A percentile compares a stretch with the other conserved stretches of the same genome.
Conservation (phyloP, 2,888 invertebrate genomes). For the Zaprionus lineosus region DNA sequence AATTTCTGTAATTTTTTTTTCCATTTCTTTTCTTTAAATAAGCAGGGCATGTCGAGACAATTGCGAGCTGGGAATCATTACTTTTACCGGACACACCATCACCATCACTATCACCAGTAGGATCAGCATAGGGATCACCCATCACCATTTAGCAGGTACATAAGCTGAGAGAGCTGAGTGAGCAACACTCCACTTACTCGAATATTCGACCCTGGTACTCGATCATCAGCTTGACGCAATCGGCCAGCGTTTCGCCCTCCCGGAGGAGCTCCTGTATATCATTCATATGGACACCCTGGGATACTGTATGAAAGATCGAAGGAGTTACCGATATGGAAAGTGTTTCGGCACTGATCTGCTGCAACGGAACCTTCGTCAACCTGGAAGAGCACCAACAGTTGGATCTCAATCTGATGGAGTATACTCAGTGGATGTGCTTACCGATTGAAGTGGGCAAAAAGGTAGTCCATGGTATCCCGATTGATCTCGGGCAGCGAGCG, state of each 20-base stretch:
- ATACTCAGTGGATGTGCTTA: slow-evolving; percentile 35
- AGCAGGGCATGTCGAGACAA: no score
- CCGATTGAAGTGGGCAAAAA: slow-evolving; percentile 81
- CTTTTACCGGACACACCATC: slow-evolving; percentile 38
- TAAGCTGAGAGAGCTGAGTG: no score
- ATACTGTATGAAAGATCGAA: slow-evolving; percentile 80
- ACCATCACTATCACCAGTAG: no score
- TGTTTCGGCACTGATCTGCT: slow-evolving; percentile 80
- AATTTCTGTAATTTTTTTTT: no score
- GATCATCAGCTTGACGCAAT: slow-evolving; percentile 80
- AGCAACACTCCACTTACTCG: slow-evolving; percentile 80
- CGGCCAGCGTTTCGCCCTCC: slow-evolving; percentile 79
- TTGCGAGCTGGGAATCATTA: slow-evolving; percentile 29
- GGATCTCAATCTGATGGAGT: background rate
- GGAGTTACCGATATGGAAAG: slow-evolving; percentile 80
- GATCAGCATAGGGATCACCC: slow-evolving; percentile 7
- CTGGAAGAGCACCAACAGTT: no score
- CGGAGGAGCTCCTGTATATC: slow-evolving; percentile 77
- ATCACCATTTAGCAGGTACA: slow-evolving; percentile 29
- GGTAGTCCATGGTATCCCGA: slow-evolving; percentile 80
- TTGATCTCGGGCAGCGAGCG: slow-evolving; percentile 81
- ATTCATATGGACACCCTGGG: slow-evolving; percentile 71
- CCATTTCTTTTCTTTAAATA: no score
- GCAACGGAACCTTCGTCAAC: slow-evolving; percentile 81
- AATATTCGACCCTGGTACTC: slow-evolving; percentile 81